Evolutionary conservation across 2,113 vertebrate genomes (phyloP).

Genomic region (Pseudorhombus dupliciocellatus): DNA sequence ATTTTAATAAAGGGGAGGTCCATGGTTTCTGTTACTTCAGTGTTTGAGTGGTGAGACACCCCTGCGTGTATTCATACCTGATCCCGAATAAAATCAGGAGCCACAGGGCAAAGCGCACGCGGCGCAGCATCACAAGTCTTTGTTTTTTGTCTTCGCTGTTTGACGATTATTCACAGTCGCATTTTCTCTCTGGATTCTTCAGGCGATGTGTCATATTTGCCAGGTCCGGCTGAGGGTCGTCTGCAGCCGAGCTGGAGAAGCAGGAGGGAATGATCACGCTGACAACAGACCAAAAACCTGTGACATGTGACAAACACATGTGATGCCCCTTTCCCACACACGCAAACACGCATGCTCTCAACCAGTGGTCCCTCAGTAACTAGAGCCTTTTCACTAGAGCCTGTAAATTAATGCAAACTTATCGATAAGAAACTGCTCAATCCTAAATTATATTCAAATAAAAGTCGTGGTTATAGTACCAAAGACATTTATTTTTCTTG

Average conservation of each 20-base stretch:
- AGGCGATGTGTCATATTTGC: background rate
- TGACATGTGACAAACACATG: background rate
- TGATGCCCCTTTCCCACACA: background rate
- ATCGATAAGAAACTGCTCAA: too few relatives aligned
- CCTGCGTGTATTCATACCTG: background rate
- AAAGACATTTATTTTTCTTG: too few relatives aligned
- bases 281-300: background rate
- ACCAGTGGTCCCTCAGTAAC: too few relatives aligned
- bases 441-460: too few relatives aligned
- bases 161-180: background rate
- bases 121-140: background rate
- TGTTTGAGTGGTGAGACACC: conserved; percentile 4
- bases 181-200: background rate
- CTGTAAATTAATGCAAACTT: too few relatives aligned
- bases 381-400: too few relatives aligned
- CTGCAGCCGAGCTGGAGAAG: background rate
- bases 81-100: background rate
- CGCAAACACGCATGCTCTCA: too few relatives aligned
- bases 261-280: background rate
- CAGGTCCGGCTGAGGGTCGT: conserved; percentile 2
- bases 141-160: background rate
- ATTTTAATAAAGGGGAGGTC: too few relatives aligned
- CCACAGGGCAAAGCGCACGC: background rate
- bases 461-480: too few relatives aligned
- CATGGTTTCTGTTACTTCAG: background rate